Evolutionary conservation across 2,113 vertebrate species (phyloP).

Genomic region (Python bivittatus): DNA sequence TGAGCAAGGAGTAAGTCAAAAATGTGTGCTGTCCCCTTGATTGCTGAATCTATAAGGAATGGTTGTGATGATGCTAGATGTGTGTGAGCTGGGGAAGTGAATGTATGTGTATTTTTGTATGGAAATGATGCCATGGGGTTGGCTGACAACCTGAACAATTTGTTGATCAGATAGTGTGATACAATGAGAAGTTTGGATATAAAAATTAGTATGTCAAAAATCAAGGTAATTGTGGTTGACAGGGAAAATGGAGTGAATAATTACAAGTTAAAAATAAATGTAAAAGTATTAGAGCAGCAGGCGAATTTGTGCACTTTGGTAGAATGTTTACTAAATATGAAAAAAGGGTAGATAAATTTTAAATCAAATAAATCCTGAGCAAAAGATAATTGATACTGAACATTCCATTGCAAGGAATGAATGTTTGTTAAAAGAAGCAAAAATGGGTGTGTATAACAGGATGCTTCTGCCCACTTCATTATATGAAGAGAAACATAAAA

Average conservation of each 20-base stretch:
- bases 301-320: neutral
- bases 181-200: neutral
- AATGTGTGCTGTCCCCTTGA: neutral
- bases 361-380: neutral
- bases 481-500: neutral
- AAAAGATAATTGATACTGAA: neutral
- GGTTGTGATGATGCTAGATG: neutral
- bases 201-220: neutral
- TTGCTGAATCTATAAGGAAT: neutral
- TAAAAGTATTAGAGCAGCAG: neutral
- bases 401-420: neutral
- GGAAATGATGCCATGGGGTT: neutral
- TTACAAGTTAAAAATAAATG: neutral
- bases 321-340: neutral
- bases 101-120: neutral
- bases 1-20: neutral
- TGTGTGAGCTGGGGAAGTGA: neutral
- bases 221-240: neutral
- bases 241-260: neutral
- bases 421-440: neutral
- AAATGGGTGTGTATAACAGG: neutral
- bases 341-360: neutral
- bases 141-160: neutral
- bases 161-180: neutral
- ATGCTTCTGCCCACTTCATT: neutral